These are phyloP conservation scores for Acrocera orbiculus DNA, from an alignment of 2,888 invertebrate genomes.

Conservation along the genomic window DNA sequence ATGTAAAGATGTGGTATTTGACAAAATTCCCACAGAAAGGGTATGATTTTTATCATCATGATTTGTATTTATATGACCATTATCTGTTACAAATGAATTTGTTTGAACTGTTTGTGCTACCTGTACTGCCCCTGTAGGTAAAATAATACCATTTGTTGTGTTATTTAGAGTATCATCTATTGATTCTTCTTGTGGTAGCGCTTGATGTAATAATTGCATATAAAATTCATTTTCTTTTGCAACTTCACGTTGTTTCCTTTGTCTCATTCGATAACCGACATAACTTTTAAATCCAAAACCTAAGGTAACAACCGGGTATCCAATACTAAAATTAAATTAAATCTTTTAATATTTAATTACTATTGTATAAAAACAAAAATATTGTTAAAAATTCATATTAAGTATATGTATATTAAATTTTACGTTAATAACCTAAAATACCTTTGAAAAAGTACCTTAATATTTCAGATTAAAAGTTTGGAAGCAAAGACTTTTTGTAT, in stretches of 20 bases:
- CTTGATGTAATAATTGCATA: conserved; percentile 78
- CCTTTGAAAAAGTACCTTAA: too few relatives aligned
- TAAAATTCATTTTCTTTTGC: conserved; percentile 92
- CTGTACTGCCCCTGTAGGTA: conserved; percentile 9
- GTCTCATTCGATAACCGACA: conserved; percentile 73
- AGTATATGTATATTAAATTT: neutral
- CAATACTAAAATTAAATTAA: conserved; percentile 46
- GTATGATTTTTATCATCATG: conserved; percentile 10
- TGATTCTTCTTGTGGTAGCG: conserved; percentile 49
- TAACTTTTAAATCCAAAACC: conserved; percentile 93
- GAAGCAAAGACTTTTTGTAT: too few relatives aligned
- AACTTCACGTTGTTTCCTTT: conserved; percentile 82
- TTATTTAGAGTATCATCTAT: conserved; percentile 13
- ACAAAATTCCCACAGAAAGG: too few relatives aligned
- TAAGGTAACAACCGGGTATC: conserved; percentile 87
- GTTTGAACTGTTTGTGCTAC: conserved; percentile 15
- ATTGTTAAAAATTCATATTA: conserved; percentile 1
- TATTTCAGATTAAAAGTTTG: too few relatives aligned
- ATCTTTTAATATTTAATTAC: too few relatives aligned
- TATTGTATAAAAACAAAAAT: too few relatives aligned
- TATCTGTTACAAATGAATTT: conserved; percentile 10
- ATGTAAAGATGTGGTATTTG: too few relatives aligned
- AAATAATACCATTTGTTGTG: conserved; percentile 10
- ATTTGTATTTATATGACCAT: conserved; percentile 12
- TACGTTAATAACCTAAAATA: too few relatives aligned